Percentiles rank a stretch among this genome's conserved stretches.
These are phyloP conservation scores for Euwallacea fornicatus DNA, from an alignment of 1,140 invertebrate species.

Conservation along the genomic window DNA sequence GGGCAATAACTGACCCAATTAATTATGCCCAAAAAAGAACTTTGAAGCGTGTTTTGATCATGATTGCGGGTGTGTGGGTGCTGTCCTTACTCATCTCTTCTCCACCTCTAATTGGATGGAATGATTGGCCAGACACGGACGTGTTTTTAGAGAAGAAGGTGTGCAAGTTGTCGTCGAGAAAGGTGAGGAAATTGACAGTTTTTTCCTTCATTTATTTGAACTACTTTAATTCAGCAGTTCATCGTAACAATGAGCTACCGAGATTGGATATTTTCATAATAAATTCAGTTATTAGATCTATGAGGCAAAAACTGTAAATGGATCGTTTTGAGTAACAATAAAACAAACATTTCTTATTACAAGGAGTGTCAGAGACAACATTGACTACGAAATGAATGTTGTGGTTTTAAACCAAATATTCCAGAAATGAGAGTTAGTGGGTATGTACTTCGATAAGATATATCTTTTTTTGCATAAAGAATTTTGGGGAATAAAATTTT, in stretches of 20 bases:
- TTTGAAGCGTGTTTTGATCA: constrained; percentile 83
- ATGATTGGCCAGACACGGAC: constrained; percentile 83
- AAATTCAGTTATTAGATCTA: not conserved
- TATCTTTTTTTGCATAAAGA: too few relatives aligned
- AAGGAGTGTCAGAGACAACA: too few relatives aligned
- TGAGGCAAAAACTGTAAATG: too few relatives aligned
- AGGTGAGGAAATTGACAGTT: constrained; percentile 51
- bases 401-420: too few relatives aligned
- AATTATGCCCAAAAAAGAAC: constrained; percentile 96
- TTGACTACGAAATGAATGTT: too few relatives aligned
- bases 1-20: constrained; percentile 97
- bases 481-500: too few relatives aligned
- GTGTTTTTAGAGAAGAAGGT: constrained; percentile 69
- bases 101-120: constrained; percentile 95
- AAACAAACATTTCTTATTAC: too few relatives aligned
- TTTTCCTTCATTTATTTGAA: not conserved
- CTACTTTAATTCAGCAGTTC: not conserved
- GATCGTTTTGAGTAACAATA: too few relatives aligned
- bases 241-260: too few relatives aligned
- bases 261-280: not conserved
- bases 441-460: too few relatives aligned
- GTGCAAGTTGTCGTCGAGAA: constrained; percentile 79
- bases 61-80: constrained; percentile 91
- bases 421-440: too few relatives aligned
- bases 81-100: constrained; percentile 91